Percentiles rank a stretch among this genome's conserved stretches.
These are phyloP conservation scores for Distichodus sexfasciatus DNA, from an alignment of 2,797 vertebrate species.

Conservation along the genomic window DNA sequence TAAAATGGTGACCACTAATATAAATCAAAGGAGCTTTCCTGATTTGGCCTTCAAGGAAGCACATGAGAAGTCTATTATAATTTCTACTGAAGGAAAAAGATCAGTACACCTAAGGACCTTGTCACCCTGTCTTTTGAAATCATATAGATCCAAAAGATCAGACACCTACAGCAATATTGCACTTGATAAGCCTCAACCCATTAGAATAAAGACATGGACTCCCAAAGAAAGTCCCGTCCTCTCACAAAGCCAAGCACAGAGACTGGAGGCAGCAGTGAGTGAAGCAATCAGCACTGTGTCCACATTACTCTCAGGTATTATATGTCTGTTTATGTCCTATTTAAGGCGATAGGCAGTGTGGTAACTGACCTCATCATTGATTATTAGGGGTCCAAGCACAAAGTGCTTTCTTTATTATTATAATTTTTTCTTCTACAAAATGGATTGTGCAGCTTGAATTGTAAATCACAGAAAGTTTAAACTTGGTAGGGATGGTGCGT, in stretches of 20 bases:
- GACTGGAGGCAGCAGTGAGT: slow-evolving; percentile 60
- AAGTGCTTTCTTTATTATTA: no score
- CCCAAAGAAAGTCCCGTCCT: slow-evolving; percentile 49
- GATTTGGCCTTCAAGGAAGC: not conserved
- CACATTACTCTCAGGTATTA: slow-evolving; percentile 52
- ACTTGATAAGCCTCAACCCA: slow-evolving; percentile 59
- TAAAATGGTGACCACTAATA: slow-evolving; percentile 51
- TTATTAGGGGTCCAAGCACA: no score
- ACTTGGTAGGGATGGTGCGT: no score
- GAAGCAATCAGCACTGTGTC: slow-evolving; percentile 67
- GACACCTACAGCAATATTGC: not conserved
- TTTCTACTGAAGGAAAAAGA: not conserved
- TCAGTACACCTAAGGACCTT: not conserved
- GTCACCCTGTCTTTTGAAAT: not conserved
- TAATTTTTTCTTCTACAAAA: no score
- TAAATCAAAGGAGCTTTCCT: slow-evolving; percentile 1
- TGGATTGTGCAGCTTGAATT: no score
- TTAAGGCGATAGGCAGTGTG: not conserved
- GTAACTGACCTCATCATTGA: no score
- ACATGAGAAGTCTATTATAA: not conserved
- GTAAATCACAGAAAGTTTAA: no score
- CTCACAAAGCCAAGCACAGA: slow-evolving; percentile 52
- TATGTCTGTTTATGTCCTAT: not conserved
- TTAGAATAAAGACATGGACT: slow-evolving; percentile 75
- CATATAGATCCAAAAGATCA: slow-evolving; percentile 15